phyloP scores from a whole-genome alignment of 2,113 vertebrate genomes.

The Oenanthe oenanthe region DNA sequence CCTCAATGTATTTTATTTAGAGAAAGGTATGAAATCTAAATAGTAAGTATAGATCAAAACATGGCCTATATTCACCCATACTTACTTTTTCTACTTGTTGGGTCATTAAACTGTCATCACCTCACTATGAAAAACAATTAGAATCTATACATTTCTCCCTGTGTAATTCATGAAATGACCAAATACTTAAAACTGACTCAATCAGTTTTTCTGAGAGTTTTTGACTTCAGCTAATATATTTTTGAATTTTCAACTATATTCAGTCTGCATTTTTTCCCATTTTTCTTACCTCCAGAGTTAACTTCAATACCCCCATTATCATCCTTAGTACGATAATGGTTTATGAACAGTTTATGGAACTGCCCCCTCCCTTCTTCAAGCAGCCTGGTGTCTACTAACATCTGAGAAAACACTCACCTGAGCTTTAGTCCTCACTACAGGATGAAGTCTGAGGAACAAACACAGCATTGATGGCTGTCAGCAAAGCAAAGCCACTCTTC shows the following conservation, averaged over 20 bases:
- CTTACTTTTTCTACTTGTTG: background rate
- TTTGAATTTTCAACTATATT: background rate
- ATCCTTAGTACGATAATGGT: rapidly evolving
- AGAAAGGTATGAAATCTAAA: background rate
- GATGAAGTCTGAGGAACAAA: background rate
- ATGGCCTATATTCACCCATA: background rate
- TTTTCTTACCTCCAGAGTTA: background rate
- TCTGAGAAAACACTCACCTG: background rate
- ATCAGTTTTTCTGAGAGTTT: background rate
- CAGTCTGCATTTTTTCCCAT: background rate
- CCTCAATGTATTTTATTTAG: background rate
- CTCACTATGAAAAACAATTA: background rate
- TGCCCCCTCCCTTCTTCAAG: background rate
- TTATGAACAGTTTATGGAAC: background rate
- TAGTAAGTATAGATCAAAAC: background rate
- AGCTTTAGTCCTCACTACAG: background rate
- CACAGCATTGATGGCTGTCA: rapidly evolving
- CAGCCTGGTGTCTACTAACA: background rate
- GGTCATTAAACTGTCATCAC: background rate
- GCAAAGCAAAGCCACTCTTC: background rate
- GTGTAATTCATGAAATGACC: background rate
- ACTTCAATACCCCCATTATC: background rate
- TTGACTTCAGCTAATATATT: background rate
- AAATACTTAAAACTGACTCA: background rate
- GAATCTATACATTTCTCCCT: background rate